Evolutionary conservation across 1,140 invertebrate species (phyloP).

Genomic region (Bacillus rossius): DNA sequence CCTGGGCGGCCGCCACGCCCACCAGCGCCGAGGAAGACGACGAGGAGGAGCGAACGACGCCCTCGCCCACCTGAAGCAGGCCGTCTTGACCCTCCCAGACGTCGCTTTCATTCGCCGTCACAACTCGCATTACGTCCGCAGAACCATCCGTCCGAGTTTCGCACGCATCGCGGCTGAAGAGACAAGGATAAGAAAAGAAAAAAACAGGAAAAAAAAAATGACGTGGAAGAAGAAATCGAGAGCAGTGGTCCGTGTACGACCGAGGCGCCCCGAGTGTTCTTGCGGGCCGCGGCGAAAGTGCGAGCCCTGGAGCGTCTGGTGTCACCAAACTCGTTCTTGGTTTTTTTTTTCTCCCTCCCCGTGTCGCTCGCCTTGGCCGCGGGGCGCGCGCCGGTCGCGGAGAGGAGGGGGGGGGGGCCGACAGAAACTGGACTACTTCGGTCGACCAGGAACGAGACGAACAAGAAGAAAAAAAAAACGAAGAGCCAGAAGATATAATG

Average conservation of each 20-base stretch:
- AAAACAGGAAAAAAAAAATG: no score
- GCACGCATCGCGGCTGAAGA: no score
- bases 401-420: no score
- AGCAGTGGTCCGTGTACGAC: neutral
- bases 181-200: no score
- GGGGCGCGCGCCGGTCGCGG: no score
- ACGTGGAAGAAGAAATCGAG: constrained; percentile 6
- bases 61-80: neutral
- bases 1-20: neutral
- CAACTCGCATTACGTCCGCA: neutral
- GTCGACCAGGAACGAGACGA: no score
- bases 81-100: neutral
- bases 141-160: neutral
- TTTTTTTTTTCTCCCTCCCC: no score
- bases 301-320: constrained; percentile 6
- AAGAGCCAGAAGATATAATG: no score
- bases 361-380: no score
- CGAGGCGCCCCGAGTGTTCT: neutral
- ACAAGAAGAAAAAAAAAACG: no score
- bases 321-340: constrained; percentile 1
- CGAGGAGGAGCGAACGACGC: neutral
- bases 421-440: no score
- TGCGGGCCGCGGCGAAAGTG: constrained; percentile 10
- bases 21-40: constrained; percentile 1
- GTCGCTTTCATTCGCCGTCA: neutral